Evolutionary conservation across 2,113 vertebrate species (phyloP).

Genomic region (Callopanchax toddi): DNA sequence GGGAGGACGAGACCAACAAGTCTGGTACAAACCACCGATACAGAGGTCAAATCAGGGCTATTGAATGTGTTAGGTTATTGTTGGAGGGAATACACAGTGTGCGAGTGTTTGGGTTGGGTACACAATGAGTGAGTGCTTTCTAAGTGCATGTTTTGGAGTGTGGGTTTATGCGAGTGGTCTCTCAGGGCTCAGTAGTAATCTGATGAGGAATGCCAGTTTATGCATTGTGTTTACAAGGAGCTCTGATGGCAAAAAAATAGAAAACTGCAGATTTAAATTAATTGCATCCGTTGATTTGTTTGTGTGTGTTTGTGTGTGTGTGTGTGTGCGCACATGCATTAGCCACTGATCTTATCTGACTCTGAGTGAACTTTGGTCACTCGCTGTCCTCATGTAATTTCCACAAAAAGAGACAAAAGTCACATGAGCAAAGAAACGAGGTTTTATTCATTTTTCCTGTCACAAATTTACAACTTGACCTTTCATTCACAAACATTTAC

Average conservation of each 20-base stretch:
- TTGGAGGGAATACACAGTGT: not conserved
- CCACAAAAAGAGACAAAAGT: slow-evolving; percentile 18
- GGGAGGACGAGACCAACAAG: not conserved
- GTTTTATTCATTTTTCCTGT: not conserved
- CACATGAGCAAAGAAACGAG: not conserved
- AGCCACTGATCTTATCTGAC: slow-evolving; percentile 20
- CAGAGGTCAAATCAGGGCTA: slow-evolving; percentile 24
- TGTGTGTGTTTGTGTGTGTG: not conserved
- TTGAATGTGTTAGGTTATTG: slow-evolving; percentile 6
- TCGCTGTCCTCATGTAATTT: not conserved
- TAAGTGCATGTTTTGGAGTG: slow-evolving; percentile 21
- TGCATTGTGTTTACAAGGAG: slow-evolving; percentile 37
- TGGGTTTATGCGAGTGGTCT: slow-evolving; percentile 30
- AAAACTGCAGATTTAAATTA: slow-evolving; percentile 25
- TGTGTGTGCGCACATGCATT: not conserved
- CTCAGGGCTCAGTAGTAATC: slow-evolving; percentile 70
- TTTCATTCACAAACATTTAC: slow-evolving; percentile 1
- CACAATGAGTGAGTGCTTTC: not conserved
- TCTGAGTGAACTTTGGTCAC: slow-evolving; percentile 40
- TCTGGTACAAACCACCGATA: not conserved
- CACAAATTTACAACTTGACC: too few species aligned
- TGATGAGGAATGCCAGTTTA: slow-evolving; percentile 75
- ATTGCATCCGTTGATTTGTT: slow-evolving; percentile 16
- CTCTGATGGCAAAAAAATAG: slow-evolving; percentile 11
- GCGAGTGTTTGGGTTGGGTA: not conserved